Evolutionary conservation across 1,140 invertebrate genomes (phyloP), one percentile per base, ranked within the genome.

Genomic region (Cardiocondyla obscurior): DNA sequence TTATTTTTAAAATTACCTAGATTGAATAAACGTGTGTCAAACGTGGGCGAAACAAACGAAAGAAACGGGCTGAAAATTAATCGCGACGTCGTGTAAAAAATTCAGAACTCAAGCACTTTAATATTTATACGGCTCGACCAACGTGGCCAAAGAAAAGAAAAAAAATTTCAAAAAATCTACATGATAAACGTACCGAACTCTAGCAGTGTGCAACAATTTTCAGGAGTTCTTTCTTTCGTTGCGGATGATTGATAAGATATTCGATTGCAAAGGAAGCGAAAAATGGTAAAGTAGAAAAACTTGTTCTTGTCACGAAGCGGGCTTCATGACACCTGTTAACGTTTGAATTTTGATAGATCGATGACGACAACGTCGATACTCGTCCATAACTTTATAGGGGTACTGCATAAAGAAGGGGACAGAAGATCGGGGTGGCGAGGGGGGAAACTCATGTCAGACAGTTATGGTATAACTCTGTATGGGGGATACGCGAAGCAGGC

Each of bases 311-410:
- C 90, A 88, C 33, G 49, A 88, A 79, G 83, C 85, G 74, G 82
- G 85, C 85, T 86, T 81, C 81, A 73, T 85, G 89, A 92, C 90
- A 91, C 89, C 89, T 90, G 90, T 92, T 90, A 90, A 79, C 76
- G 25, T 83, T 76, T 81, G 86, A 90, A 91, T 91, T 94, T 93
- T 94, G 93, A 94, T 94, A 91, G 93, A 94, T 94, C 89, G 88
- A 60, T 72, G 51, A 84, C 69, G 82, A 87, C 74, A 70, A 84
- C 65, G 76, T 82, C 83, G 83, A 88, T 87, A 67, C 82, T 73
- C 81, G 58, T 57, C 81, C 79, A 77, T 87, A 85, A 77, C 64
- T 82, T 79, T 65, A 84, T 82, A 36, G 33, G 73, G 44, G 58
- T 82, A 64, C 74, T 42, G 44, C 36, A 36, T 36, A 58, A 42